Evolutionary conservation across 2,888 invertebrate genomes (phyloP).

Genomic region (Leuctra nigra): DNA sequence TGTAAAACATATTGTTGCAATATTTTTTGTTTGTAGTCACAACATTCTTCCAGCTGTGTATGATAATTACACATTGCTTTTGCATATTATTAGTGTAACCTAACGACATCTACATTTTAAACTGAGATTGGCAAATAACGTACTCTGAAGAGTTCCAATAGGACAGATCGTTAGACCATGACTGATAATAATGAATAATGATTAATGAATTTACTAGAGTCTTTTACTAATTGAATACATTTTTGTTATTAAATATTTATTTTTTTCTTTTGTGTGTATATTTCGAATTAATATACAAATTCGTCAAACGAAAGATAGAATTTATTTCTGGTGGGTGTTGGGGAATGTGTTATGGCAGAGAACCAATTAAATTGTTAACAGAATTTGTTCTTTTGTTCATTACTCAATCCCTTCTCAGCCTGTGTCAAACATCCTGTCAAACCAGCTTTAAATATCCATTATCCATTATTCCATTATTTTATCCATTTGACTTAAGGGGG

Average conservation of each 20-base stretch:
- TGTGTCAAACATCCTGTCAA: too few relatives aligned
- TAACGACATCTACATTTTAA: background rate
- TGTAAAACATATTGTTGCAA: background rate
- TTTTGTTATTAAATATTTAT: conserved; percentile 10
- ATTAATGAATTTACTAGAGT: background rate
- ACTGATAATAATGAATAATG: conserved; percentile 21
- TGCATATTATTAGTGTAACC: conserved; percentile 19
- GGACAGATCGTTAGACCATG: too few relatives aligned
- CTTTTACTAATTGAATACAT: background rate
- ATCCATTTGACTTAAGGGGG: too few relatives aligned
- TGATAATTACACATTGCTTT: background rate
- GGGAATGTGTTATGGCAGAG: conserved; percentile 28
- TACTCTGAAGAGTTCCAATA: too few relatives aligned
- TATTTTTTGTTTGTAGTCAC: conserved; percentile 5
- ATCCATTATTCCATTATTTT: too few relatives aligned
- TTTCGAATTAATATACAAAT: conserved; percentile 4
- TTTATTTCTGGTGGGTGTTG: conserved; percentile 27
- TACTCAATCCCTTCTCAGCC: too few relatives aligned
- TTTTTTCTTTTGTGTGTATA: conserved; percentile 10
- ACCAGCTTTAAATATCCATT: too few relatives aligned
- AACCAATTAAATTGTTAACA: conserved; percentile 28
- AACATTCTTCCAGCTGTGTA: conserved; percentile 4
- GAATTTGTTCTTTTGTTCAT: too few relatives aligned
- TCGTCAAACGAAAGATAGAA: conserved; percentile 12
- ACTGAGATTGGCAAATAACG: too few relatives aligned